These are phyloP conservation scores for Pempheris klunzingeri DNA, from an alignment of 2,797 vertebrate species.

Conservation along the genomic window DNA sequence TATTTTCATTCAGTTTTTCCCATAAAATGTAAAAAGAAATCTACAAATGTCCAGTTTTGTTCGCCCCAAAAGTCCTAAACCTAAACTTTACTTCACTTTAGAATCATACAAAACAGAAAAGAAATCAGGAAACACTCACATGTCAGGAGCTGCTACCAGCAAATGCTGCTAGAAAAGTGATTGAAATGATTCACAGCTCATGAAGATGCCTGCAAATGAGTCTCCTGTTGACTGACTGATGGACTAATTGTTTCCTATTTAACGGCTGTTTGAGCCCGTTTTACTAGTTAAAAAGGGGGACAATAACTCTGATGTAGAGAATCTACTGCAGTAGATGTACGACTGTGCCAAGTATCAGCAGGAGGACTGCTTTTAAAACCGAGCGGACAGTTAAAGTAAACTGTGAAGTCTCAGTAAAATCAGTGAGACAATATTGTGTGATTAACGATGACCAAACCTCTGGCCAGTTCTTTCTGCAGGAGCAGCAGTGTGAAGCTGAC, in stretches of 20 bases:
- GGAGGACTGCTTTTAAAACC: background rate
- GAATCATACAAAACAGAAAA: background rate
- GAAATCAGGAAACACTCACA: background rate
- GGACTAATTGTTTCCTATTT: background rate
- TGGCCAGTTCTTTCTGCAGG: background rate
- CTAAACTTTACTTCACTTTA: background rate
- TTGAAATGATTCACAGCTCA: background rate
- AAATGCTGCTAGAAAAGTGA: background rate
- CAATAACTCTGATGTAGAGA: background rate
- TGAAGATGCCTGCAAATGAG: background rate
- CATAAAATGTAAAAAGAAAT: background rate
- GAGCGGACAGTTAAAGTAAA: constrained; percentile 20
- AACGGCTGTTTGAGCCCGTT: background rate
- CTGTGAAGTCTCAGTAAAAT: constrained; percentile 27
- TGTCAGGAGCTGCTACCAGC: background rate
- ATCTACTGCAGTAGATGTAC: background rate
- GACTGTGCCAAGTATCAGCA: background rate
- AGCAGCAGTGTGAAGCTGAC: constrained; percentile 10
- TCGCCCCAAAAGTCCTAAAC: background rate
- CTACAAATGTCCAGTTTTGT: background rate
- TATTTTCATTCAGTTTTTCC: background rate
- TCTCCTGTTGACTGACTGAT: background rate
- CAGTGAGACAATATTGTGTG: constrained; percentile 8
- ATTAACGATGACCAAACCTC: constrained; percentile 28
- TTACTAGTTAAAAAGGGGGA: background rate